Percentiles rank a stretch among this genome's conserved stretches.
These are phyloP conservation scores for Teleopsis dalmanni DNA, from an alignment of 1,140 invertebrate species.

Conservation along the genomic window DNA sequence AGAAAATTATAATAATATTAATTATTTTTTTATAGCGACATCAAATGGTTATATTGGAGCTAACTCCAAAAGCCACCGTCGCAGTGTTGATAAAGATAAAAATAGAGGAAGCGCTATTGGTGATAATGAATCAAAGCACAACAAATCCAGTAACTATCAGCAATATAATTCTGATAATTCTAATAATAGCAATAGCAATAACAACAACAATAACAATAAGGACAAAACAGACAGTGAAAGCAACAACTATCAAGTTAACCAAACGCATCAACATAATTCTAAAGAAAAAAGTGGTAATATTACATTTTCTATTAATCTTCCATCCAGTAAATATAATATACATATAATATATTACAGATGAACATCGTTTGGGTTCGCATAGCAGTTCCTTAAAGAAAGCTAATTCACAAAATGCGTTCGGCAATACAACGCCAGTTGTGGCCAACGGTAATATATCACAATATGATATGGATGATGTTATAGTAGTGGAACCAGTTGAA, in stretches of 20 bases:
- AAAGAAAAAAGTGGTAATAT: conserved; percentile 9
- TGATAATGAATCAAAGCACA: conserved; percentile 3
- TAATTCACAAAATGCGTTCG: conserved; percentile 2
- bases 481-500: conserved; percentile 23
- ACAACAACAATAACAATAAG: conserved; percentile 19
- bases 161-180: conserved; percentile 3
- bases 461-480: conserved; percentile 27
- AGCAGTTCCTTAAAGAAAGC: conserved; percentile 6
- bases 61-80: conserved; percentile 33
- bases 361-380: not conserved
- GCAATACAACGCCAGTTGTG: conserved; percentile 15
- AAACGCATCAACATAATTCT: not conserved
- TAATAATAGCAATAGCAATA: conserved; percentile 25
- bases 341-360: not conserved
- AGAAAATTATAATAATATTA: too few relatives aligned
- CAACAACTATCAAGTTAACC: conserved; percentile 14
- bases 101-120: conserved; percentile 17
- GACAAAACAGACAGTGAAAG: conserved; percentile 16
- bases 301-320: not conserved
- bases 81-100: conserved; percentile 41
- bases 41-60: conserved; percentile 36
- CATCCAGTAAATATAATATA: conserved; percentile 18
- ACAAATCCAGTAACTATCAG: not conserved
- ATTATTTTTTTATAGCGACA: conserved; percentile 23
- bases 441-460: conserved; percentile 35